A percentile compares a stretch with the other conserved stretches of the same genome.
These are phyloP conservation scores for Phyto melanocephala DNA, from an alignment of 2,888 invertebrate genomes.

Conservation along the genomic window DNA sequence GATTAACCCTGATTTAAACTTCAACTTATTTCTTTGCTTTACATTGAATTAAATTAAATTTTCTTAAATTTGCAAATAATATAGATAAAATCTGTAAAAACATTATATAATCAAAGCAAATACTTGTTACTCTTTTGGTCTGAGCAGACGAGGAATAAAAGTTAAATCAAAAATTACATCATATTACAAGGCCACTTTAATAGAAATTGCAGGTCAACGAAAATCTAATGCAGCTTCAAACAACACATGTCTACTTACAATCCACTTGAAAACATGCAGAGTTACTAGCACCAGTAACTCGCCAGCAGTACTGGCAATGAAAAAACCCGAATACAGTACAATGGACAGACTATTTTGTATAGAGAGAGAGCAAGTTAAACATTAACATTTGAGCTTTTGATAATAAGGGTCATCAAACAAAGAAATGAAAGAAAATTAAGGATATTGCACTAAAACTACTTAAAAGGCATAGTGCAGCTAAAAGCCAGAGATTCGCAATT, in stretches of 20 bases:
- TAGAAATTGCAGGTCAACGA: constrained; percentile 56
- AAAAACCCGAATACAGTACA: not conserved
- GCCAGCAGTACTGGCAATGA: not conserved
- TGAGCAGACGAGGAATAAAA: not conserved
- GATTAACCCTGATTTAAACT: constrained; percentile 33
- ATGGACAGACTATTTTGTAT: not conserved
- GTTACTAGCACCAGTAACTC: too few species aligned
- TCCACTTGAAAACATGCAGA: not conserved
- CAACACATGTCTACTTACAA: constrained; percentile 18
- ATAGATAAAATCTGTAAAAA: constrained; percentile 9
- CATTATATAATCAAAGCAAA: constrained; percentile 49
- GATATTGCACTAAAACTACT: not conserved
- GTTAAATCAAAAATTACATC: constrained; percentile 46
- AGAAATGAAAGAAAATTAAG: not conserved
- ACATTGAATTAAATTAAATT: constrained; percentile 42
- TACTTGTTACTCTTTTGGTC: constrained; percentile 18
- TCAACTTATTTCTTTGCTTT: constrained; percentile 1
- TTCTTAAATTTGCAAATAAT: constrained; percentile 38
- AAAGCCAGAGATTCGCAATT: too few species aligned
- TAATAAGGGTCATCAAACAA: constrained; percentile 57
- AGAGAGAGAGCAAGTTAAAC: constrained; percentile 24
- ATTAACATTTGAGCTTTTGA: constrained; percentile 64
- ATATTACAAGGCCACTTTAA: constrained; percentile 58
- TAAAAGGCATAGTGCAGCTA: constrained; percentile 12
- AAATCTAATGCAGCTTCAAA: constrained; percentile 25